Conservation (phyloP, 2,797 vertebrate species). For the Myiothlypis coronata region DNA sequence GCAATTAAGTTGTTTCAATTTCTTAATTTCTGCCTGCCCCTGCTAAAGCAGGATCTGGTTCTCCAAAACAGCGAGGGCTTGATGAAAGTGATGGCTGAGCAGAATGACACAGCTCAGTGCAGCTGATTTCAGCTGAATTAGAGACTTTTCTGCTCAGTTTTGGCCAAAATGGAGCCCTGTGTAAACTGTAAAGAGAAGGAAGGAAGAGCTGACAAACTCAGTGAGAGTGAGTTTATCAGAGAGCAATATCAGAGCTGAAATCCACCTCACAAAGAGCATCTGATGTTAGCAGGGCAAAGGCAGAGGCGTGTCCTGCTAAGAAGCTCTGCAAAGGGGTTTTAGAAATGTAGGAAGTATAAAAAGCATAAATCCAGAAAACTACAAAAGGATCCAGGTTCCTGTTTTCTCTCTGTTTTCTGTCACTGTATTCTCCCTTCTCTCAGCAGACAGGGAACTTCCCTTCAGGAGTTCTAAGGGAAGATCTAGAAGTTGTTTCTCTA, state of each 20-base stretch:
- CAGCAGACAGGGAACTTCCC: not conserved
- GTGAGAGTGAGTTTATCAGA: not conserved
- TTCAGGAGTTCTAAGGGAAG: not conserved
- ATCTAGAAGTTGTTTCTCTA: not conserved
- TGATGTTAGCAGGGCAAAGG: not conserved
- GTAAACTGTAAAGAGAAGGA: not conserved
- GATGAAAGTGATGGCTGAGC: not conserved
- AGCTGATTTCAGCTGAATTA: not conserved
- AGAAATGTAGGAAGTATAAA: not conserved
- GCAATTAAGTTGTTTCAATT: not conserved
- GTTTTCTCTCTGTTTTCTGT: not conserved
- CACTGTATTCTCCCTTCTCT: not conserved
- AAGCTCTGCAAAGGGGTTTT: not conserved
- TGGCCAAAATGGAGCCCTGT: not conserved
- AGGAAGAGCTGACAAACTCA: not conserved
- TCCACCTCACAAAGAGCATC: not conserved
- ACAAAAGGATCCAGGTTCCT: not conserved
- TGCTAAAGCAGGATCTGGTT: not conserved
- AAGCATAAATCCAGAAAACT: not conserved
- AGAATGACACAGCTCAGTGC: not conserved
- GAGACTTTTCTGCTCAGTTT: not conserved
- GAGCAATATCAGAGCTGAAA: not conserved
- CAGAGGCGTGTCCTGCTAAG: not conserved
- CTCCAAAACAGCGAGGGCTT: not conserved
- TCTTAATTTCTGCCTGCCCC: not conserved